phyloP scores from a whole-genome alignment of 2,888 invertebrate genomes.

The Atrina japonica region DNA sequence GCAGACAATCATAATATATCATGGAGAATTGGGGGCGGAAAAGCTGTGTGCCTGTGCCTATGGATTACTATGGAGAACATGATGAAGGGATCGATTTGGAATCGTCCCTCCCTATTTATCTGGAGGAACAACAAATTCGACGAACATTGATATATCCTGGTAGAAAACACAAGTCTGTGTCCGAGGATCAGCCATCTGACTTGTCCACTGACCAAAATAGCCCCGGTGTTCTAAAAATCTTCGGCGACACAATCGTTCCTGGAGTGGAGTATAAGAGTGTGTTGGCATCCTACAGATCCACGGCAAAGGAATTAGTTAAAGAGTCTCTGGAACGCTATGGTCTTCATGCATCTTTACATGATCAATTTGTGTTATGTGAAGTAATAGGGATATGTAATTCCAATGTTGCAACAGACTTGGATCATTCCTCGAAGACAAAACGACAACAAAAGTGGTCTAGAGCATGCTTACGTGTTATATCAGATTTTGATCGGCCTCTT shows the following conservation, averaged over 20 bases:
- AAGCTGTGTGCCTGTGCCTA: not conserved
- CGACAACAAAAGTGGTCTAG: constrained; percentile 61
- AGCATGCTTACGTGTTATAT: constrained; percentile 68
- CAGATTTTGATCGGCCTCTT: constrained; percentile 72
- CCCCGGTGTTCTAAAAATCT: constrained; percentile 75
- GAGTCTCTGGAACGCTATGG: constrained; percentile 75
- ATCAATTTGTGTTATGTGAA: constrained; percentile 75
- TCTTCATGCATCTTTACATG: constrained; percentile 55
- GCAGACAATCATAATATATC: too few relatives aligned
- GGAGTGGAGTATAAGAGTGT: constrained; percentile 77
- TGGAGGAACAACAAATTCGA: constrained; percentile 39
- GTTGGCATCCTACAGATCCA: constrained; percentile 72
- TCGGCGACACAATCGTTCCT: constrained; percentile 72
- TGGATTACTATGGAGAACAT: not conserved
- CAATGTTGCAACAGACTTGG: constrained; percentile 18
- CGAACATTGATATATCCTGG: constrained; percentile 32
- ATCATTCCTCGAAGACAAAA: constrained; percentile 31
- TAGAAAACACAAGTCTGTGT: constrained; percentile 21
- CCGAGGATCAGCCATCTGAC: constrained; percentile 50
- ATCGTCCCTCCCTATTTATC: constrained; percentile 33
- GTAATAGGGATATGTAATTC: constrained; percentile 62
- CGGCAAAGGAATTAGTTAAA: constrained; percentile 73
- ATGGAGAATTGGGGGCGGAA: too few relatives aligned
- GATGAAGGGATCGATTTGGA: constrained; percentile 33
- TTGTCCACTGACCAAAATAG: constrained; percentile 71